Percentiles rank a stretch among this genome's conserved stretches.
Evolutionary conservation across 2,797 vertebrate species (phyloP).

Genomic region (Danio albolineatus): DNA sequence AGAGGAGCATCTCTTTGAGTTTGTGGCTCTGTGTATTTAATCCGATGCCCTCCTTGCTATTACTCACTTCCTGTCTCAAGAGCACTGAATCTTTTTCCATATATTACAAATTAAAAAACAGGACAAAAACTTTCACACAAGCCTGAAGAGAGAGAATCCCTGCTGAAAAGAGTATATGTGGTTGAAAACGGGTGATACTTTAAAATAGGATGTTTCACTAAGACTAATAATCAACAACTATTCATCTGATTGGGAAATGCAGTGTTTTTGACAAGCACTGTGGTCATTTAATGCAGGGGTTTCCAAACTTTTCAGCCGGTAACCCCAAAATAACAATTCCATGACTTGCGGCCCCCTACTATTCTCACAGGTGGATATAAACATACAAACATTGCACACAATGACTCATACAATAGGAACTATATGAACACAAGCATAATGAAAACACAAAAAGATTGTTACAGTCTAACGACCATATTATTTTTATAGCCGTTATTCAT

Average conservation of each 20-base stretch:
- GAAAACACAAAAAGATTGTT: too few species aligned
- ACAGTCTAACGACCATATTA: too few species aligned
- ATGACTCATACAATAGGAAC: too few species aligned
- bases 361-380: too few species aligned
- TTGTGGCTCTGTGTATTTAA: conserved; percentile 18
- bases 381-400: too few species aligned
- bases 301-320: too few species aligned
- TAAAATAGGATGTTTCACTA: not conserved
- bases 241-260: not conserved
- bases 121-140: not conserved
- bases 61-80: conserved; percentile 26
- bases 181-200: not conserved
- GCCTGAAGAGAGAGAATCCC: not conserved
- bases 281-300: too few species aligned
- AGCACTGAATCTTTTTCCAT: conserved; percentile 5
- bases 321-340: too few species aligned
- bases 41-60: not conserved
- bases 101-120: conserved; percentile 13
- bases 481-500: too few species aligned
- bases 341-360: too few species aligned
- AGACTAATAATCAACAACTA: not conserved
- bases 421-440: too few species aligned
- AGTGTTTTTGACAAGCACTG: not conserved
- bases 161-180: not conserved
- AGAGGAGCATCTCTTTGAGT: conserved; percentile 4